Conservation (phyloP, 2,797 vertebrate species). For the Rachycentron canadum region DNA sequence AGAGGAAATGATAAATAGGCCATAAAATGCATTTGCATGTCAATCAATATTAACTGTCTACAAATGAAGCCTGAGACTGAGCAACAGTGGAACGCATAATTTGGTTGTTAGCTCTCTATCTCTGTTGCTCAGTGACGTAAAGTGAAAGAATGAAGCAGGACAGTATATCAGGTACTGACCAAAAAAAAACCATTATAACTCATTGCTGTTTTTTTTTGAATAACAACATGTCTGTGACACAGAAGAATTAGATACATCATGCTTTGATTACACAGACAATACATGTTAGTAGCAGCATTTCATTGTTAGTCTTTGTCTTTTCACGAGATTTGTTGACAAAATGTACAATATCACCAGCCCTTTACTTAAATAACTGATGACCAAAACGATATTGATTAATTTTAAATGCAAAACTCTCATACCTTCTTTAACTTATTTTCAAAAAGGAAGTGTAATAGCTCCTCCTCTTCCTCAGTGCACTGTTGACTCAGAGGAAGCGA, state of each 20-base stretch:
- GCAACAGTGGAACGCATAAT: conserved; percentile 15
- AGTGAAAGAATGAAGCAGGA: conserved; percentile 4
- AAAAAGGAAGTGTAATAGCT: conserved; percentile 95
- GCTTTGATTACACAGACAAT: neutral
- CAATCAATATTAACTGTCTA: conserved; percentile 20
- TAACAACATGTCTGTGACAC: neutral
- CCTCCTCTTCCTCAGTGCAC: conserved; percentile 93
- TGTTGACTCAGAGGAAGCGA: conserved; percentile 90
- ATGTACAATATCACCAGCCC: neutral
- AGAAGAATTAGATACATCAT: neutral
- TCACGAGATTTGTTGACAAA: neutral
- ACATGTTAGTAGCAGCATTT: neutral
- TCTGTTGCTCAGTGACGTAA: neutral
- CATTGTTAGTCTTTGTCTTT: neutral
- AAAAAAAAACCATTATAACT: neutral
- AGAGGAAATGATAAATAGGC: neutral
- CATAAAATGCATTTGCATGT: conserved; percentile 35
- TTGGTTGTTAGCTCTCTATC: neutral
- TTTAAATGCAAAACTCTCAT: conserved; percentile 25
- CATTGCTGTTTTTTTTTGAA: neutral
- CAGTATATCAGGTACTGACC: neutral
- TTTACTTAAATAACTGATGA: neutral
- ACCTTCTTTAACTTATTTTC: conserved; percentile 99
- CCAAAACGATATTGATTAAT: neutral
- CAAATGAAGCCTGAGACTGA: conserved; percentile 3